Percentiles rank a stretch among this genome's conserved stretches.
phyloP scores from a whole-genome alignment of 2,113 vertebrate species.

The Proteles cristata region DNA sequence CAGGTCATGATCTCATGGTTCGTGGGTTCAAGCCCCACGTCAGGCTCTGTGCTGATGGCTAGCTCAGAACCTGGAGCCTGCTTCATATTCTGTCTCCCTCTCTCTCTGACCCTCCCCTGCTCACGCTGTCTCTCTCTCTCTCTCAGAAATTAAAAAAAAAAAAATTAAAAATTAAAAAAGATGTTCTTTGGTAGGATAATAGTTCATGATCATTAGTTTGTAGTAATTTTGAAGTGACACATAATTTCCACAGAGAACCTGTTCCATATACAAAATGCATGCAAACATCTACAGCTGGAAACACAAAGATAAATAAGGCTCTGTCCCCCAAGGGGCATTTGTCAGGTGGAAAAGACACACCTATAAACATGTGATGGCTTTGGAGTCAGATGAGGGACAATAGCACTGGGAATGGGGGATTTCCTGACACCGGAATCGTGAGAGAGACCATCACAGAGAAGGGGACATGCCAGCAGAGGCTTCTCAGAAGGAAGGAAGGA shows the following conservation, averaged over 20 bases:
- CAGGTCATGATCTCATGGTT: no score
- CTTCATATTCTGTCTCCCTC: no score
- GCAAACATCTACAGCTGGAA: neutral
- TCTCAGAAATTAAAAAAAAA: no score
- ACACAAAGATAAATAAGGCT: neutral
- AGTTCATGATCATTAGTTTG: neutral
- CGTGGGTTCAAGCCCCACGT: no score
- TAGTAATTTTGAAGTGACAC: neutral
- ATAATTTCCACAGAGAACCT: neutral
- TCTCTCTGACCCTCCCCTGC: no score
- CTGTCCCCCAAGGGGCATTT: neutral
- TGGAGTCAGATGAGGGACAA: neutral
- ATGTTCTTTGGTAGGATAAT: neutral
- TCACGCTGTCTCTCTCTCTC: no score
- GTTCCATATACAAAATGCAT: neutral
- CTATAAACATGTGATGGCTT: no score
- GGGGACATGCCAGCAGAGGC: neutral
- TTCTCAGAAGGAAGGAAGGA: neutral
- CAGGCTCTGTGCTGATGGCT: no score
- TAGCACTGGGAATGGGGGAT: neutral
- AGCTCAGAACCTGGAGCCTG: no score
- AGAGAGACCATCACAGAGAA: neutral
- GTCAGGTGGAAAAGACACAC: neutral
- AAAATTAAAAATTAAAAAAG: neutral
- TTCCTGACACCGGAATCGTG: neutral